phyloP scores from a whole-genome alignment of 2,797 vertebrate species.

The Melanotaenia nigrans region DNA sequence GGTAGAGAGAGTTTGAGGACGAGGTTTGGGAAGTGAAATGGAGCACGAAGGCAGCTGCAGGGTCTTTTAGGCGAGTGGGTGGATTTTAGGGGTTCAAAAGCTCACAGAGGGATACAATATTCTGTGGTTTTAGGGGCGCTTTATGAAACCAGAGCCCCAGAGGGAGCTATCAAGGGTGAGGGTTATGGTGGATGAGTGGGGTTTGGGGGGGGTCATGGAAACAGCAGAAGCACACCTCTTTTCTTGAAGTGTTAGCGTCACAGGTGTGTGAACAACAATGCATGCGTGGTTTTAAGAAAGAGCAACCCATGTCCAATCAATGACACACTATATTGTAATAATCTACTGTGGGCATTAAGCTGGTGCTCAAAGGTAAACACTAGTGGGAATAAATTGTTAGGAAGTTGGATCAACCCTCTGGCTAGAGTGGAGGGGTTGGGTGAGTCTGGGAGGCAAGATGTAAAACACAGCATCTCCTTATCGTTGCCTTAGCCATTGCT shows the following conservation, averaged over 20 bases:
- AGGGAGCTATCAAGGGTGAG: constrained; percentile 12
- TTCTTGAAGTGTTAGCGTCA: constrained; percentile 64
- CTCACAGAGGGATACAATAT: constrained; percentile 57
- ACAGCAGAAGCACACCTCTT: constrained; percentile 55
- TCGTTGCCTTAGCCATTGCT: constrained; percentile 38
- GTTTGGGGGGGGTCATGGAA: constrained; percentile 21
- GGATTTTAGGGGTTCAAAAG: constrained; percentile 70
- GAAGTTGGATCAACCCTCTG: constrained; percentile 27
- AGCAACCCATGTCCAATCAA: constrained; percentile 65
- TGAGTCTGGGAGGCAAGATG: constrained; percentile 20
- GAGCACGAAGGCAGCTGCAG: constrained; percentile 38
- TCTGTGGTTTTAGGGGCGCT: constrained; percentile 66
- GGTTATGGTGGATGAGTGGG: not conserved
- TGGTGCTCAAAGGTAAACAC: constrained; percentile 66
- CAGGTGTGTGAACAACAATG: constrained; percentile 74
- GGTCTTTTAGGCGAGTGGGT: constrained; percentile 31
- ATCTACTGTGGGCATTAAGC: constrained; percentile 53
- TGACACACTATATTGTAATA: constrained; percentile 76
- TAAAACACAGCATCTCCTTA: constrained; percentile 41
- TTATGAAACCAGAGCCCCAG: constrained; percentile 72
- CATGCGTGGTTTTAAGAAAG: constrained; percentile 40
- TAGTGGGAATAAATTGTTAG: constrained; percentile 34
- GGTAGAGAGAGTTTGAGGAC: constrained; percentile 7
- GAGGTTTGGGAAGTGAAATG: constrained; percentile 56
- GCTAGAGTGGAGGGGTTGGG: not conserved